Conservation (phyloP, 1,140 invertebrate genomes). For the Camponotus floridanus region DNA sequence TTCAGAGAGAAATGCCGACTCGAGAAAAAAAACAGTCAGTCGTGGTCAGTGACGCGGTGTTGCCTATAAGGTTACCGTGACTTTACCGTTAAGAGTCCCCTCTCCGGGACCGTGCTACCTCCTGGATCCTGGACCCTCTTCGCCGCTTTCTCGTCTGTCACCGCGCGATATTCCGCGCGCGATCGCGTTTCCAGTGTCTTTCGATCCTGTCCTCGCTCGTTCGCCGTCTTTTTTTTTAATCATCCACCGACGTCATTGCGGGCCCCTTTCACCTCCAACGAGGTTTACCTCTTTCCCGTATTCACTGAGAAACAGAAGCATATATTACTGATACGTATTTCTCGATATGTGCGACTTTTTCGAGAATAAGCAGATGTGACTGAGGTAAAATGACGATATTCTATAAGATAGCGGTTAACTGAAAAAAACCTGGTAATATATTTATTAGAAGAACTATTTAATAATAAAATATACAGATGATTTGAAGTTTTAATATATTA, state of each 20-base stretch:
- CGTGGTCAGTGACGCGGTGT: conserved; percentile 74
- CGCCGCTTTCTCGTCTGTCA: conserved; percentile 37
- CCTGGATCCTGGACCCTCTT: conserved; percentile 4
- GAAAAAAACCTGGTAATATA: neutral
- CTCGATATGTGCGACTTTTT: neutral
- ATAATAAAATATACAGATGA: neutral
- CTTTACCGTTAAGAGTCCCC: conserved; percentile 82
- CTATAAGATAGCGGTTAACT: conserved; percentile 12
- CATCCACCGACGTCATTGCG: conserved; percentile 74
- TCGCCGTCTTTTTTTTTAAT: conserved; percentile 74
- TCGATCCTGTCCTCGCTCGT: conserved; percentile 48
- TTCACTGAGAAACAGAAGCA: conserved; percentile 38
- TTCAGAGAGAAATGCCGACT: neutral
- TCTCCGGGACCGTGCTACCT: conserved; percentile 36
- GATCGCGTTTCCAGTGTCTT: conserved; percentile 76
- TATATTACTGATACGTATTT: neutral
- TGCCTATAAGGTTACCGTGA: conserved; percentile 81
- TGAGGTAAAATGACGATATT: neutral
- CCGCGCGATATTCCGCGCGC: conserved; percentile 60
- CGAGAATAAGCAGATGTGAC: neutral
- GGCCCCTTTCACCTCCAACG: conserved; percentile 82
- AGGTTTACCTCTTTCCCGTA: conserved; percentile 64
- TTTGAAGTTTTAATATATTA: neutral
- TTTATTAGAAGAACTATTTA: no score
- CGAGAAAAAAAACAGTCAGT: conserved; percentile 67